phyloP scores from a whole-genome alignment of 2,888 invertebrate species.

The Latrodectus hesperus region DNA sequence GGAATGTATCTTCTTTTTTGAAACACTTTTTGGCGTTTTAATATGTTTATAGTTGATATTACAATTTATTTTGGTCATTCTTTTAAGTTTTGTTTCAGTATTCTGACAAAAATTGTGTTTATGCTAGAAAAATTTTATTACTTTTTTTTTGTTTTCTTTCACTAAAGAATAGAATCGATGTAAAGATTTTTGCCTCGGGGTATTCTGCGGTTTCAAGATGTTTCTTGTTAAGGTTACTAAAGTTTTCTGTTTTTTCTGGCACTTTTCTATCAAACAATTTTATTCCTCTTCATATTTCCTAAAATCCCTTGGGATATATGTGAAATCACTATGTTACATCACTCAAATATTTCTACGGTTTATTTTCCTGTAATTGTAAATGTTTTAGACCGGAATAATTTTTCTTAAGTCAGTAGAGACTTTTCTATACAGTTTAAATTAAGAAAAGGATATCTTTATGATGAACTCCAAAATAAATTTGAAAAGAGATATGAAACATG shows the following conservation, averaged over 20 bases:
- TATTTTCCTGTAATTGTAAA: no score
- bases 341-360: background rate
- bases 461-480: no score
- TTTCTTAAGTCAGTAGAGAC: no score
- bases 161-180: slow-evolving; percentile 16
- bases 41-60: no score
- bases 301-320: slow-evolving; percentile 17
- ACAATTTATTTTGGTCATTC: background rate
- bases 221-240: slow-evolving; percentile 43
- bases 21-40: no score
- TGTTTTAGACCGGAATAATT: no score
- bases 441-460: no score
- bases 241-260: slow-evolving; percentile 12
- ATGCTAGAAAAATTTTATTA: slow-evolving; percentile 19
- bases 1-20: no score
- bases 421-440: no score
- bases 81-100: background rate
- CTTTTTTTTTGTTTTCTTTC: slow-evolving; percentile 1
- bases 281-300: slow-evolving; percentile 7
- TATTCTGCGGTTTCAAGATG: slow-evolving; percentile 42
- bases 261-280: slow-evolving; percentile 32
- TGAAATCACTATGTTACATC: slow-evolving; percentile 42
- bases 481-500: no score
- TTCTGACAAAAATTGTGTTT: slow-evolving; percentile 8
- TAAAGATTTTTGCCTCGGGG: slow-evolving; percentile 36